Base-by-base conservation (phyloP, 2,113 vertebrate genomes). In the Nycticorax nycticorax region DNA sequence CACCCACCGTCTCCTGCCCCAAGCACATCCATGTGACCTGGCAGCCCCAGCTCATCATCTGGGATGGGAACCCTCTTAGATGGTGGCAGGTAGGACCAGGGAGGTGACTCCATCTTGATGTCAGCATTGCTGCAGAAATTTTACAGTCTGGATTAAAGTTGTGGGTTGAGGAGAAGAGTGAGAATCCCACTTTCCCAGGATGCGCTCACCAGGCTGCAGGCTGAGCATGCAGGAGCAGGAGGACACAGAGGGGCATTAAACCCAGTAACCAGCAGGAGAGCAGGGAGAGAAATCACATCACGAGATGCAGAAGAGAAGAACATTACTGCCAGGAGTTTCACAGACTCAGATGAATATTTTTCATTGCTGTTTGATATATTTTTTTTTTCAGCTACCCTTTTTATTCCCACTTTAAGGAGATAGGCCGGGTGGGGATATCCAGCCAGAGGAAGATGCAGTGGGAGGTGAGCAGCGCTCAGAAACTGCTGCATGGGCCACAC, bases 1-100 rank as follows among this genome's bases (percentile, higher is more conserved):
- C 4, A 0, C 11, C 59, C 18, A 12, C 30, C 2, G 0, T 4
- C 32, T 71, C 55, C 56, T 3, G 2, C 24, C 60, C 22, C 20
- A 4, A 9, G 37, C 24, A n/a, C 0, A 6, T 17, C 63, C 1
- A 1, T 22, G 37, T 0, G 1, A 30, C 35, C 60, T 37, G 48
- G n/a, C 23, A 60, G 11, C 39, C 27, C 66, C 32, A 33, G 14
- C 14, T 14, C 39, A 7, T 6, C 55, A 4, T 5, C 55, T 2
- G 7, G 67, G 39, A 12, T 2, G 39, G 52, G 26, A 52, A 26
- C 27, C 43, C 60, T 85, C 67, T 18, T 12, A 23, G 53, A 13
- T 27, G 45, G 32, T 0, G 0, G 52, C 32, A 41, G 28, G 19
- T 14, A 22, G 55, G 45, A 47, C 28, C 45, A 55, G n/a, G 53